Conservation (phyloP, 2,888 invertebrate genomes). For the Cheilosia impressa region DNA sequence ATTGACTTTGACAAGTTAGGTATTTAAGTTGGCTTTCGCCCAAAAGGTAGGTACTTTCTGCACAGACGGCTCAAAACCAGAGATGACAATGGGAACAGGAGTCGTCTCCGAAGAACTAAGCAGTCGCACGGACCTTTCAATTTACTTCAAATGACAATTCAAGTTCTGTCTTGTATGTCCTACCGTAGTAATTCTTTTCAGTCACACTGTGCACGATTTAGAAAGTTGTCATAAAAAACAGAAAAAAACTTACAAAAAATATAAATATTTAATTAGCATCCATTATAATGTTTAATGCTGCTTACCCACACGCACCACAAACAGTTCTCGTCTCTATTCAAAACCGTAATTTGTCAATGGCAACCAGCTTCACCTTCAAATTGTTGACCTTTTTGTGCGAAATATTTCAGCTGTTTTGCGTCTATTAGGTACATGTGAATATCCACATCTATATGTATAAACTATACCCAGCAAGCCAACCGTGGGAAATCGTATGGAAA, state of each 20-base stretch:
- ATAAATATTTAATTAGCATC: conserved; percentile 45
- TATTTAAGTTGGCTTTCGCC: too few relatives aligned
- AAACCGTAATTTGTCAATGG: conserved; percentile 49
- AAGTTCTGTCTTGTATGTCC: background rate
- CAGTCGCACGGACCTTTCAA: too few relatives aligned
- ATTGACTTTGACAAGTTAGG: too few relatives aligned
- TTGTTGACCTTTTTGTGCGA: conserved; percentile 50
- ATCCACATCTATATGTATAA: background rate
- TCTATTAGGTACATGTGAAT: background rate
- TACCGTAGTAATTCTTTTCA: background rate
- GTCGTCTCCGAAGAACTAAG: too few relatives aligned
- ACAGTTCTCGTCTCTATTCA: conserved; percentile 35
- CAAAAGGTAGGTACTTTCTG: too few relatives aligned
- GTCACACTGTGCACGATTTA: conserved; percentile 22
- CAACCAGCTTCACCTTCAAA: conserved; percentile 49
- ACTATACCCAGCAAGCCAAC: background rate
- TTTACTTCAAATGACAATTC: too few relatives aligned
- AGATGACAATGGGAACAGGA: too few relatives aligned
- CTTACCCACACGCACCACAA: conserved; percentile 3
- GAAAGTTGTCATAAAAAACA: conserved; percentile 35
- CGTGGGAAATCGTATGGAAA: conserved; percentile 43
- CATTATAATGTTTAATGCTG: conserved; percentile 24
- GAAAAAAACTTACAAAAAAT: background rate
- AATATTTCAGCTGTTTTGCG: conserved; percentile 11
- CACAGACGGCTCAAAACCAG: too few relatives aligned